These are phyloP conservation scores for Platalea minor DNA, from an alignment of 2,797 vertebrate species.

Conservation along the genomic window DNA sequence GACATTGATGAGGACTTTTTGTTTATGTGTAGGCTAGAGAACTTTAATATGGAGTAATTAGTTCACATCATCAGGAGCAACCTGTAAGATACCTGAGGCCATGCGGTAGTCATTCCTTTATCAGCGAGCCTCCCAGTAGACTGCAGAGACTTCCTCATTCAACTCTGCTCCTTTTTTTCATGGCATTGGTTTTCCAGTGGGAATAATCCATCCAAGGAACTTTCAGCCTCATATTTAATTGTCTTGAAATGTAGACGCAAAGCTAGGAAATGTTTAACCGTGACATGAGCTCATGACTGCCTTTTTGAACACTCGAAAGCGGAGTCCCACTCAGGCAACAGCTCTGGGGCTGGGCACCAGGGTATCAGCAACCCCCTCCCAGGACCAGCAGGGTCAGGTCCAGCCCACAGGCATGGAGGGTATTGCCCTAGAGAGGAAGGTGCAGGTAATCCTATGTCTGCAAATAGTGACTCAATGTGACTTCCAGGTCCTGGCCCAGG, in stretches of 20 bases:
- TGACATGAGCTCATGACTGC: not conserved
- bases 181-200: not conserved
- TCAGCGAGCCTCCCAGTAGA: not conserved
- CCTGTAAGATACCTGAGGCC: not conserved
- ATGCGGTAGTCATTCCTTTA: not conserved
- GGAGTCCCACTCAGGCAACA: not conserved
- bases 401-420: not conserved
- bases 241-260: not conserved
- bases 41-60: slow-evolving; percentile 5
- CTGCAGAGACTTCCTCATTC: not conserved
- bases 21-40: slow-evolving; percentile 14
- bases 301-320: not conserved
- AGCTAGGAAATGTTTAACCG: not conserved
- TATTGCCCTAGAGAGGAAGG: not conserved
- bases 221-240: not conserved
- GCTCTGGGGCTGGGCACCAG: not conserved
- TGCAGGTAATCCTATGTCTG: not conserved
- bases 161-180: not conserved
- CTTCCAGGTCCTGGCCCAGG: not conserved
- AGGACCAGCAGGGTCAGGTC: not conserved
- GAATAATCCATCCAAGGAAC: not conserved
- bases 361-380: not conserved
- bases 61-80: not conserved
- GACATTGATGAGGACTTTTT: not conserved
- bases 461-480: not conserved